A percentile compares a stretch with the other conserved stretches of the same genome.
Conservation (phyloP, 2,113 vertebrate species). For the Hippolais icterina region DNA sequence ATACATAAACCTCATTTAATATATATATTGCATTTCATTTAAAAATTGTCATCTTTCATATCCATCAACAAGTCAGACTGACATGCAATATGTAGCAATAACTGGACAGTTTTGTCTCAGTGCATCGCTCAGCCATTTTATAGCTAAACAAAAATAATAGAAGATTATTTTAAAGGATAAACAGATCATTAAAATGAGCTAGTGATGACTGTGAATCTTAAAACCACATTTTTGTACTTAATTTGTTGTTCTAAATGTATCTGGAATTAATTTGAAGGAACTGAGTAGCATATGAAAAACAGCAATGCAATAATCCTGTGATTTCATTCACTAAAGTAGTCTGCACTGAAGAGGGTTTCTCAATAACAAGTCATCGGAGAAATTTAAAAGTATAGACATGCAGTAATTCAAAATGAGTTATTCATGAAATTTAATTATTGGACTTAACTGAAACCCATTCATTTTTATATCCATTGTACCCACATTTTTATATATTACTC, state of each 20-base stretch:
- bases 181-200: conserved; percentile 7
- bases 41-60: conserved; percentile 4
- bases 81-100: neutral
- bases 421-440: neutral
- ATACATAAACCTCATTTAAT: neutral
- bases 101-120: neutral
- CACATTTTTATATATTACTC: neutral
- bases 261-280: neutral
- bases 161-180: neutral
- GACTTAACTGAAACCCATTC: neutral
- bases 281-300: neutral
- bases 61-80: neutral
- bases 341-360: neutral
- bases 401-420: neutral
- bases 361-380: neutral
- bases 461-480: neutral
- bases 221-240: neutral
- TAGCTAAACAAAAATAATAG: neutral
- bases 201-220: neutral
- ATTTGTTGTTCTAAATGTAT: neutral
- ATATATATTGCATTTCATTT: conserved; percentile 6
- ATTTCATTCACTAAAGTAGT: neutral
- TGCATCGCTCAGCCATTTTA: neutral
- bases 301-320: neutral
- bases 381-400: neutral